Conservation (phyloP, 2,113 vertebrate species). For the Brachionichthys hirsutus region DNA sequence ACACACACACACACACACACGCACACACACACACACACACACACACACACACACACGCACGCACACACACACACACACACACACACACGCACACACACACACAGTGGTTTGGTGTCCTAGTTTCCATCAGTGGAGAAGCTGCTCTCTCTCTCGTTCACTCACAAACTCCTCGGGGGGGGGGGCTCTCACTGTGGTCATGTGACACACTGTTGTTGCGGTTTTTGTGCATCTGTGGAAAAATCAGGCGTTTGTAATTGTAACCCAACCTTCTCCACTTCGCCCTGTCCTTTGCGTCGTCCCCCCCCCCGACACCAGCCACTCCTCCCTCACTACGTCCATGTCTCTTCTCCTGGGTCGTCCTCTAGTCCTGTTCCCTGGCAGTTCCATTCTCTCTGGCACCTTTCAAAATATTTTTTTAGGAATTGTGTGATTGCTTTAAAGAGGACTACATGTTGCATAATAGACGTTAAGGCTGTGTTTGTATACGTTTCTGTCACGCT, state of each 20-base stretch:
- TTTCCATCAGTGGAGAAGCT: constrained; percentile 69
- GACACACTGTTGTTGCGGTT: constrained; percentile 44
- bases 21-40: constrained; percentile 13
- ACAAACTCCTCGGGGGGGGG: constrained; percentile 42
- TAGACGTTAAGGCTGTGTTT: constrained; percentile 7
- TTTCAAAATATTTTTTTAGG: no score
- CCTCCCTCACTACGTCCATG: no score
- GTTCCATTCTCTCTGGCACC: no score
- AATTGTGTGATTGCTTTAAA: no score
- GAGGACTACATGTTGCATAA: not conserved
- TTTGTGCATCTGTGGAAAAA: no score
- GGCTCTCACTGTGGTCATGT: constrained; percentile 49
- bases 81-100: constrained; percentile 53
- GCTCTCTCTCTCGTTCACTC: constrained; percentile 58
- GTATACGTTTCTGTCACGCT: constrained; percentile 18
- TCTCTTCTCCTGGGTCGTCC: no score
- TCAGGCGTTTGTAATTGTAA: no score
- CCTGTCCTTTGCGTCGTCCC: no score
- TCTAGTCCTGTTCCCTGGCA: not conserved
- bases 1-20: constrained; percentile 5
- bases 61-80: constrained; percentile 23
- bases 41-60: constrained; percentile 34
- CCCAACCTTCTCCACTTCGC: no score
- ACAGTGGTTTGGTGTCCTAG: constrained; percentile 70
- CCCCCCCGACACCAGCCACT: no score